phyloP scores from a whole-genome alignment of 2,113 vertebrate species.

The Muntiacus muntjak region DNA sequence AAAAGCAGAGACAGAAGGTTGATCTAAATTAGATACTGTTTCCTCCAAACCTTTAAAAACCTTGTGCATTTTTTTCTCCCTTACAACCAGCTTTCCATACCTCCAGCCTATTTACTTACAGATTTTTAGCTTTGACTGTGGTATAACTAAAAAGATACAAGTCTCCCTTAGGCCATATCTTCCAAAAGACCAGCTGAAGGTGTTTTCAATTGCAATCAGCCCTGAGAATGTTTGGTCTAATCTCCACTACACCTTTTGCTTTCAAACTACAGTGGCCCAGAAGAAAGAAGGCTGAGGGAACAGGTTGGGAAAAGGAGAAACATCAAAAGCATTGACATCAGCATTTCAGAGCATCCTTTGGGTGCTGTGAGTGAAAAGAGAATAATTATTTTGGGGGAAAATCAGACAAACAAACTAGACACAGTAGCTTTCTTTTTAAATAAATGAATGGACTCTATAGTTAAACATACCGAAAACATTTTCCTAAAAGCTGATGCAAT shows the following conservation, averaged over 20 bases:
- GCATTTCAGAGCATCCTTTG: not conserved
- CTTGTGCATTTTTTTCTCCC: not conserved
- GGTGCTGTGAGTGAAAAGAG: not conserved
- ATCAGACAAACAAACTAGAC: not conserved
- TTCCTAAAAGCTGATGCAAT: not conserved
- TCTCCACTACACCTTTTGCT: not conserved
- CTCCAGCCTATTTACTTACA: not conserved
- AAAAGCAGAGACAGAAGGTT: constrained; percentile 12
- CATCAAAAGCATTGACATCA: not conserved
- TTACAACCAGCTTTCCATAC: not conserved
- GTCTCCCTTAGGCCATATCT: not conserved
- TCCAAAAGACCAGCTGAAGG: not conserved
- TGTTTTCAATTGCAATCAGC: not conserved
- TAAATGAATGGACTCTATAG: not conserved
- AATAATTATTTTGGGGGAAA: not conserved
- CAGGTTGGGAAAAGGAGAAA: not conserved
- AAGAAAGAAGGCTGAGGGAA: not conserved
- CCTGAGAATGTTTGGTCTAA: not conserved
- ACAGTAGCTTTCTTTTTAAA: not conserved
- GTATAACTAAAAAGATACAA: not conserved
- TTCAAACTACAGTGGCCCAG: not conserved
- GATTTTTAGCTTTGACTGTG: not conserved
- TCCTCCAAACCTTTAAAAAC: constrained; percentile 1
- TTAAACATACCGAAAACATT: not conserved
- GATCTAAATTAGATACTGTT: constrained; percentile 40